A percentile compares a stretch with the other conserved stretches of the same genome.
Evolutionary conservation across 1,140 invertebrate genomes (phyloP).

Genomic region (Camponotus pennsylvanicus): DNA sequence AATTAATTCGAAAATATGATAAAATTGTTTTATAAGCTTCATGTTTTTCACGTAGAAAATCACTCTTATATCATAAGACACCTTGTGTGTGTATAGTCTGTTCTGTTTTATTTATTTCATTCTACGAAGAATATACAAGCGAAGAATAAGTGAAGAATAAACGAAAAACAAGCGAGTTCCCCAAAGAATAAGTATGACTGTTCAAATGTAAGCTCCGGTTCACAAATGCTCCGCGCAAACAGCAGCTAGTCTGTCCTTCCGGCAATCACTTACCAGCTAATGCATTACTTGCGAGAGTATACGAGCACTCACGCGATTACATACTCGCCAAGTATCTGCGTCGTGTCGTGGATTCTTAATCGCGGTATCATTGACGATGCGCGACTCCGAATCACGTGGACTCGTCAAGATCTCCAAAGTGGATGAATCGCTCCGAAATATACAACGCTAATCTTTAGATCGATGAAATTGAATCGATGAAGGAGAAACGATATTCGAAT

Average conservation of each 20-base stretch:
- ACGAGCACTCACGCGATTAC: slow-evolving; percentile 63
- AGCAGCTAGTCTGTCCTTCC: slow-evolving; percentile 47
- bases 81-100: neutral
- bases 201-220: slow-evolving; percentile 50
- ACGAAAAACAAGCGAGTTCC: neutral
- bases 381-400: neutral
- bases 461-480: slow-evolving; percentile 29
- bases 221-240: slow-evolving; percentile 5
- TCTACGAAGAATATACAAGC: neutral
- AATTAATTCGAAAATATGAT: neutral
- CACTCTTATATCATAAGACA: neutral
- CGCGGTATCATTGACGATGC: slow-evolving; percentile 28
- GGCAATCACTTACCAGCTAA: slow-evolving; percentile 57
- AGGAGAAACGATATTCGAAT: neutral
- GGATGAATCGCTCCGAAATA: neutral
- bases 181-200: slow-evolving; percentile 56
- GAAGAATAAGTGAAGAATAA: slow-evolving; percentile 12
- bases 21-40: neutral
- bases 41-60: neutral
- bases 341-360: slow-evolving; percentile 51
- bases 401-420: neutral
- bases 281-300: slow-evolving; percentile 61
- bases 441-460: neutral
- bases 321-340: slow-evolving; percentile 57
- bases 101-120: slow-evolving; percentile 22